Percentiles rank a stretch among this genome's conserved stretches.
Evolutionary conservation across 92 coral and sea anemone genomes (phyloP).

Genomic region (Siderastrea radians): DNA sequence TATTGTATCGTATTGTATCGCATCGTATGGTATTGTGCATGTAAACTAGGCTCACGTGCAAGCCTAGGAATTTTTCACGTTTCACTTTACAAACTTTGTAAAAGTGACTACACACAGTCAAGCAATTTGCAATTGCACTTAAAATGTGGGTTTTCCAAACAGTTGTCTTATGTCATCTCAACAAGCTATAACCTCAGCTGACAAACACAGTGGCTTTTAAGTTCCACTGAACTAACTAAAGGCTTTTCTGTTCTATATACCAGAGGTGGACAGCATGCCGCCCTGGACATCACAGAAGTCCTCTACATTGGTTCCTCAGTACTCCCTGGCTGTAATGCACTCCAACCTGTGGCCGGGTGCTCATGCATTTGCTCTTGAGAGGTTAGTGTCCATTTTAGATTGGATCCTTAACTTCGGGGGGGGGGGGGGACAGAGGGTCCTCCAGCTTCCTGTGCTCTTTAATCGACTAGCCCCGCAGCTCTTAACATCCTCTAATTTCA

Average conservation of each 20-base stretch:
- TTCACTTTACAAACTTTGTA: too few species aligned
- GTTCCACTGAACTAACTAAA: not conserved
- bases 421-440: too few species aligned
- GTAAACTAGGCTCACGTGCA: too few species aligned
- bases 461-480: too few species aligned
- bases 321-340: conserved; percentile 92
- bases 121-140: too few species aligned
- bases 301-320: conserved; percentile 89
- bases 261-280: conserved; percentile 97
- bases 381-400: conserved; percentile 58
- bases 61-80: too few species aligned
- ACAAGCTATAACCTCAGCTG: not conserved
- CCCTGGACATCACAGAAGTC: conserved; percentile 95
- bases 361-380: conserved; percentile 97
- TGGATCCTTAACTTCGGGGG: not conserved
- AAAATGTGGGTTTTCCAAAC: too few species aligned
- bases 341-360: conserved; percentile 99
- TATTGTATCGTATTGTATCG: too few species aligned
- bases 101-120: too few species aligned
- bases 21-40: too few species aligned
- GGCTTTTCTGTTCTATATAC: not conserved
- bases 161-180: not conserved
- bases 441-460: too few species aligned
- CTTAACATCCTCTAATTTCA: too few species aligned
- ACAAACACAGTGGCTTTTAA: not conserved